phyloP scores from a whole-genome alignment of 2,888 invertebrate species.

The Azorinus chamasolen region DNA sequence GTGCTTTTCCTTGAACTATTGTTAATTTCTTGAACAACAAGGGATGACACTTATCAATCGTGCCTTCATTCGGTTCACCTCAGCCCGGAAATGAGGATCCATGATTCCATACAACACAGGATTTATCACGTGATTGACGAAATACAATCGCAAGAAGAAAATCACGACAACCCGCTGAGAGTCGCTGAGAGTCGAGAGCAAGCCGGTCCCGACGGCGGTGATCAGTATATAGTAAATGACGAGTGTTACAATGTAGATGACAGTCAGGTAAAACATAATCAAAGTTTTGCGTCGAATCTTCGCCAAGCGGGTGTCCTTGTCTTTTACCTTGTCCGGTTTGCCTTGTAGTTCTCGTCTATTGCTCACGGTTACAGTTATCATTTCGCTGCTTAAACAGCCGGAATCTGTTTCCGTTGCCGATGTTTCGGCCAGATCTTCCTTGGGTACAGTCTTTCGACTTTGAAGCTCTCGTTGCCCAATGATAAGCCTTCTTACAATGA shows the following conservation, averaged over 20 bases:
- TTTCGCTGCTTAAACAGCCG: no score
- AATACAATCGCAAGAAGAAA: conserved; percentile 46
- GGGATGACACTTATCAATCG: no score
- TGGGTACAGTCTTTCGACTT: no score
- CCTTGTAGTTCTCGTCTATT: no score
- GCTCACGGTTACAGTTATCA: no score
- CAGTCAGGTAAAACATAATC: conserved; percentile 46
- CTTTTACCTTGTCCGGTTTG: no score
- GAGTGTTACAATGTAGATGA: conserved; percentile 25
- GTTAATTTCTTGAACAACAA: no score
- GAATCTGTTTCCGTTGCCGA: no score
- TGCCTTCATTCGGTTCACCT: no score
- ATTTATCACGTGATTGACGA: conserved; percentile 43
- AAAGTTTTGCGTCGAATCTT: conserved; percentile 39
- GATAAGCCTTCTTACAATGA: conserved; percentile 14
- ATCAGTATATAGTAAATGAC: conserved; percentile 34
- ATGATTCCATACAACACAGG: conserved; percentile 30
- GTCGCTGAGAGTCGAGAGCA: conserved; percentile 20
- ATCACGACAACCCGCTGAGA: conserved; percentile 25
- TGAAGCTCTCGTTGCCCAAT: neutral
- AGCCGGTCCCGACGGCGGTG: conserved; percentile 20
- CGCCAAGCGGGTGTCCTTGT: no score
- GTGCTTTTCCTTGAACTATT: no score
- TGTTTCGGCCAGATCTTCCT: no score
- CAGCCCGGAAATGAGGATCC: conserved; percentile 23